Conservation (phyloP, 2,888 invertebrate genomes). For the Linnaemya tessellans region DNA sequence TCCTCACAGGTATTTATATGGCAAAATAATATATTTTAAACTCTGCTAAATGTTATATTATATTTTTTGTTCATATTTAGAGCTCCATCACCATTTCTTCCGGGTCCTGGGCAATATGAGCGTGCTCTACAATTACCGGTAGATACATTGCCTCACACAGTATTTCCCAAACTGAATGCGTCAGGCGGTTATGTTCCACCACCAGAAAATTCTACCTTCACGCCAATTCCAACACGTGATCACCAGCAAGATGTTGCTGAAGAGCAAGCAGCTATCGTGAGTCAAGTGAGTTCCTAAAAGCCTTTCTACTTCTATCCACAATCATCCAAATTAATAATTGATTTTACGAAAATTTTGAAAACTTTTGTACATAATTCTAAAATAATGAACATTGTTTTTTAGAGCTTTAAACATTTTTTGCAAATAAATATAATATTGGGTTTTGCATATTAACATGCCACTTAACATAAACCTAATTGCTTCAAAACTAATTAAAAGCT, state of each 20-base stretch:
- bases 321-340: slow-evolving; percentile 44
- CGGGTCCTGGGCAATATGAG: slow-evolving; percentile 84
- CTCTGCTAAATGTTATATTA: neutral
- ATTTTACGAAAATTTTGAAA: slow-evolving; percentile 28
- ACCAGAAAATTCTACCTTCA: slow-evolving; percentile 78
- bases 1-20: slow-evolving; percentile 84
- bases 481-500: slow-evolving; percentile 35
- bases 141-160: slow-evolving; percentile 84
- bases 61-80: slow-evolving; percentile 70
- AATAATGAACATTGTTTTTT: slow-evolving; percentile 40
- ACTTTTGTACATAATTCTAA: slow-evolving; percentile 50
- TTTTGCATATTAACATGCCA: slow-evolving; percentile 43
- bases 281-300: slow-evolving; percentile 80
- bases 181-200: slow-evolving; percentile 83
- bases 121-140: slow-evolving; percentile 81
- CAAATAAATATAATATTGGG: slow-evolving; percentile 52
- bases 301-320: slow-evolving; percentile 50
- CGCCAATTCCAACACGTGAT: slow-evolving; percentile 83
- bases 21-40: neutral
- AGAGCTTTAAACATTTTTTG: slow-evolving; percentile 13
- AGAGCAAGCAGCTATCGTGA: slow-evolving; percentile 82
- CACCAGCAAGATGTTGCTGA: slow-evolving; percentile 83
- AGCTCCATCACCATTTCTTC: slow-evolving; percentile 85
- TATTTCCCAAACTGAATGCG: slow-evolving; percentile 84
- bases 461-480: slow-evolving; percentile 38